A percentile compares a stretch with the other conserved stretches of the same genome.
Conservation (phyloP, 2,888 invertebrate genomes). For the Macrophya annulata region DNA sequence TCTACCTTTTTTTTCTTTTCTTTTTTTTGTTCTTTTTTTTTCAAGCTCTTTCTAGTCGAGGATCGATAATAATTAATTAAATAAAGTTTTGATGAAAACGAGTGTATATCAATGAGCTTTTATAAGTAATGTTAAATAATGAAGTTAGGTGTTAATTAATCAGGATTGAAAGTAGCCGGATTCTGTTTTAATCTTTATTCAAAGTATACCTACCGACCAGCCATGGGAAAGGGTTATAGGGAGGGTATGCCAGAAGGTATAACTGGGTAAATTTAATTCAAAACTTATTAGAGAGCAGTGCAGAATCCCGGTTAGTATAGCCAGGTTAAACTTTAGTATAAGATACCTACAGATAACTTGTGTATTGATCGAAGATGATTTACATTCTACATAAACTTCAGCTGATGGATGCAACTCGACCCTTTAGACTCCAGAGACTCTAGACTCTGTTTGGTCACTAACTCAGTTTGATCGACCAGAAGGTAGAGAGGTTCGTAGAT, state of each 20-base stretch:
- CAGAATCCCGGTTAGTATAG: neutral
- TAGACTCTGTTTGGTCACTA: slow-evolving; percentile 33
- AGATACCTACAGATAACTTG: neutral
- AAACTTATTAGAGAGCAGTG: neutral
- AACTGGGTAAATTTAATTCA: neutral
- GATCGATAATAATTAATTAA: neutral
- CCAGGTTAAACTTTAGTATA: neutral
- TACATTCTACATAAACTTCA: neutral
- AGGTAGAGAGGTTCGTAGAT: neutral
- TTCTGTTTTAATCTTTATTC: slow-evolving; percentile 35
- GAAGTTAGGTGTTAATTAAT: neutral
- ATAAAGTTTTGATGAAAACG: neutral
- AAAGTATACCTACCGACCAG: neutral
- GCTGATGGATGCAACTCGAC: slow-evolving; percentile 13
- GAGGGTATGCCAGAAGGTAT: too few species aligned
- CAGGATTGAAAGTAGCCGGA: neutral
- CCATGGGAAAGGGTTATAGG: too few species aligned
- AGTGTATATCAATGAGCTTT: neutral
- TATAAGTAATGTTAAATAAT: neutral
- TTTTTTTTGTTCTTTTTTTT: neutral
- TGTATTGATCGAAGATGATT: slow-evolving; percentile 2
- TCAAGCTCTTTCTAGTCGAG: neutral
- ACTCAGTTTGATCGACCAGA: slow-evolving; percentile 47
- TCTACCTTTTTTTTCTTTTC: neutral
- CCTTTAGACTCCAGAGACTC: neutral